phyloP scores from a whole-genome alignment of 2,888 invertebrate genomes.

The Synergus umbraculus region DNA sequence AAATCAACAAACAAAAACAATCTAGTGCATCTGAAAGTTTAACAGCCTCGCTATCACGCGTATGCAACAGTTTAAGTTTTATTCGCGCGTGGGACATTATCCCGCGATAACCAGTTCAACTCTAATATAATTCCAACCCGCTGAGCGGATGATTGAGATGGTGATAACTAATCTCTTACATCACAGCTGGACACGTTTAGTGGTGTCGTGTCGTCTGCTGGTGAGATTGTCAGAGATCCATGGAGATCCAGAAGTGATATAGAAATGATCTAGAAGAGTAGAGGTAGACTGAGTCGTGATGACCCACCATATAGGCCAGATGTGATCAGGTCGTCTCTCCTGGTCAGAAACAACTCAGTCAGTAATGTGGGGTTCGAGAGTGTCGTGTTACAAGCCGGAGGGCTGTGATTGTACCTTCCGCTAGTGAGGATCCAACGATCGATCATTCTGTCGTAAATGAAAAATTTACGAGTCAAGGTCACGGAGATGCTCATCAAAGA shows the following conservation, averaged over 20 bases:
- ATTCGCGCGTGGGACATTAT: conserved; percentile 5
- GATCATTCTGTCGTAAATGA: conserved; percentile 40
- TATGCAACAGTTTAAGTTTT: neutral
- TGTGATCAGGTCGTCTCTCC: conserved; percentile 49
- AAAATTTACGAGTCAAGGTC: conserved; percentile 57
- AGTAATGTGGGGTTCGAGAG: conserved; percentile 72
- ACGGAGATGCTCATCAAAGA: conserved; percentile 75
- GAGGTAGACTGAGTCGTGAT: conserved; percentile 18
- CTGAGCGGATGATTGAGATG: conserved; percentile 4
- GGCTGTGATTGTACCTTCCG: conserved; percentile 70
- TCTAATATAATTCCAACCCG: conserved; percentile 11
- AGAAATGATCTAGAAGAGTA: neutral
- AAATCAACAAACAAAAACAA: neutral
- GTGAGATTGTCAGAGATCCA: conserved; percentile 1
- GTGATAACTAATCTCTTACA: conserved; percentile 9
- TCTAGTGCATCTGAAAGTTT: neutral
- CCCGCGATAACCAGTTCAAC: conserved; percentile 10
- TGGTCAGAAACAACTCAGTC: conserved; percentile 64
- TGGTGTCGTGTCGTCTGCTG: neutral
- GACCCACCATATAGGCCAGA: conserved; percentile 38
- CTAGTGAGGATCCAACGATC: conserved; percentile 56
- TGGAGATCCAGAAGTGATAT: neutral
- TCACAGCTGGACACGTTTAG: neutral
- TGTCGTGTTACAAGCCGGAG: conserved; percentile 65
- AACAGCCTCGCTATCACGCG: neutral